Evolutionary conservation across 2,797 vertebrate species (phyloP).

Genomic region (Ctenopoma multispine): DNA sequence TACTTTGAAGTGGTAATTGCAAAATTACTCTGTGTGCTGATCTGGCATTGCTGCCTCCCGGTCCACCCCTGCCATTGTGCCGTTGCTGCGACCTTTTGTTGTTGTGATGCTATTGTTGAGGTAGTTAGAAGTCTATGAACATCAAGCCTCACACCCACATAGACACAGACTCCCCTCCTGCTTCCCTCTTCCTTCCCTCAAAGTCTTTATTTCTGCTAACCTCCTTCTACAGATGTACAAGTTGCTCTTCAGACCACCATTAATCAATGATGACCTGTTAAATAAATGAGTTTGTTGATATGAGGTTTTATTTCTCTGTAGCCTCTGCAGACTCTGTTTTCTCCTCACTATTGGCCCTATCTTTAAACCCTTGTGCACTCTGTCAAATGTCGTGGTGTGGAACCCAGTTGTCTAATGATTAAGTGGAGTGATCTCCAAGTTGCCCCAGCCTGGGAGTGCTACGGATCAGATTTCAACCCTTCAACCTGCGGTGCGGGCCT

Average conservation of each 20-base stretch:
- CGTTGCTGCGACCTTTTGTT: conserved; percentile 67
- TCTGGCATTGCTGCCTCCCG: conserved; percentile 72
- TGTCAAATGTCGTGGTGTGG: conserved; percentile 78
- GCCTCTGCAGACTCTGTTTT: conserved; percentile 48
- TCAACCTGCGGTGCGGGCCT: conserved; percentile 83
- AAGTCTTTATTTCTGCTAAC: conserved; percentile 53
- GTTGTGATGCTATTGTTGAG: conserved; percentile 67
- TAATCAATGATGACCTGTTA: conserved; percentile 71
- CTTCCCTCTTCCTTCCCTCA: conserved; percentile 11
- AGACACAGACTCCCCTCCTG: conserved; percentile 20
- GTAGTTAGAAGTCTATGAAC: conserved; percentile 56
- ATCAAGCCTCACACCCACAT: conserved; percentile 37
- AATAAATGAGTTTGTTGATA: conserved; percentile 78
- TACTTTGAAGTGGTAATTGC: conserved; percentile 86
- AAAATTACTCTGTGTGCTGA: conserved; percentile 82
- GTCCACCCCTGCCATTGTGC: conserved; percentile 58
- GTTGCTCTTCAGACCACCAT: conserved; percentile 58
- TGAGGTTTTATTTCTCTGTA: conserved; percentile 71
- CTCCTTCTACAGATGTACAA: conserved; percentile 49
- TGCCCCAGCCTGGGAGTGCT: conserved; percentile 80
- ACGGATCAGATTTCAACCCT: conserved; percentile 83
- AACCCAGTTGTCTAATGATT: conserved; percentile 86
- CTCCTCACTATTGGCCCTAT: conserved; percentile 44
- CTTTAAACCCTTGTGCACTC: conserved; percentile 75
- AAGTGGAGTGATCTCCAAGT: conserved; percentile 85